A percentile compares a stretch with the other conserved stretches of the same genome.
phyloP scores from a whole-genome alignment of 2,888 invertebrate species.

The Caenorhabditis sp. region DNA sequence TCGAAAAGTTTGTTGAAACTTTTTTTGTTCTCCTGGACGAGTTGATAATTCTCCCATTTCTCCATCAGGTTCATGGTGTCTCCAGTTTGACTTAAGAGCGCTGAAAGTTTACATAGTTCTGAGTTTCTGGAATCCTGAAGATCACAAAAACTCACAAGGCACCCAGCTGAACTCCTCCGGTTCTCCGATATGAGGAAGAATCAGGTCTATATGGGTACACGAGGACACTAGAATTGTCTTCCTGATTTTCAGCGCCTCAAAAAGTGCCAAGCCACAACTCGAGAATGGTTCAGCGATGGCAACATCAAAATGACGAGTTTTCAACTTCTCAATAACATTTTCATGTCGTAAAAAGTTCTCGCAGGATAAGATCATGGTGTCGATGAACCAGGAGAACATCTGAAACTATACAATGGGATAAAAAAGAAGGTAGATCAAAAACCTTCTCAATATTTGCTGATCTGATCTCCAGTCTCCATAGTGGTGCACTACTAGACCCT shows the following conservation, averaged over 20 bases:
- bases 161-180: conserved; percentile 28
- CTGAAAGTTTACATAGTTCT: too few species aligned
- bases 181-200: conserved; percentile 25
- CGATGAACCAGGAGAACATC: conserved; percentile 22
- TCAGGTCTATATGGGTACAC: conserved; percentile 7
- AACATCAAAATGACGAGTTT: conserved; percentile 31
- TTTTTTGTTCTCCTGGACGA: background rate
- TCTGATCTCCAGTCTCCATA: conserved; percentile 26
- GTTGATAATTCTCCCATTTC: conserved; percentile 35
- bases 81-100: conserved; percentile 3
- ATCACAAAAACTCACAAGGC: conserved; percentile 10
- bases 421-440: too few species aligned
- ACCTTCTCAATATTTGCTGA: conserved; percentile 10
- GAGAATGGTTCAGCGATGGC: conserved; percentile 49
- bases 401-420: too few species aligned
- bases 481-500: background rate
- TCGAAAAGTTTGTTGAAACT: background rate
- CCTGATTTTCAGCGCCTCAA: conserved; percentile 6
- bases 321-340: conserved; percentile 1
- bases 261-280: conserved; percentile 25
- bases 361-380: conserved; percentile 18
- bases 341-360: conserved; percentile 27
- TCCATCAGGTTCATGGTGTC: conserved; percentile 44
- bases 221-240: conserved; percentile 7
- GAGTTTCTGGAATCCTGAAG: too few species aligned